phyloP scores from a whole-genome alignment of 2,113 vertebrate species.

The Festucalex cinctus region DNA sequence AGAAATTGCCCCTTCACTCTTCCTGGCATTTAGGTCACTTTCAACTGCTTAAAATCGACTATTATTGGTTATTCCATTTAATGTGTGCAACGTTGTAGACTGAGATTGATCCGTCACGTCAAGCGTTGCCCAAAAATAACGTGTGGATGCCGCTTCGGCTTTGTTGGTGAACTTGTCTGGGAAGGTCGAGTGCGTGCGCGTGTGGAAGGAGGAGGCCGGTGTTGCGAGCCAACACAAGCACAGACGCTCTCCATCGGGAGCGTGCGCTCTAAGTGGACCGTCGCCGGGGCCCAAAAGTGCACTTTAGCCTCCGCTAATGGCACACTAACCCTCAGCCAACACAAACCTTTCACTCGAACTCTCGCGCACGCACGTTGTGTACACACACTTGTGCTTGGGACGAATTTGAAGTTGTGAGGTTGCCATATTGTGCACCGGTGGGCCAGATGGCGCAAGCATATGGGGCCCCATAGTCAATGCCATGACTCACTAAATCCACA shows the following conservation, averaged over 20 bases:
- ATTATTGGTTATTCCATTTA: no score
- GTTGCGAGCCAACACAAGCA: conserved; percentile 1
- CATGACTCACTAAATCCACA: conserved; percentile 5
- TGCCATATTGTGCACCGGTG: not conserved
- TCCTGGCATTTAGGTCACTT: no score
- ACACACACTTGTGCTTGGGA: not conserved
- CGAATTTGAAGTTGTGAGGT: not conserved
- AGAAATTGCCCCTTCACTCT: no score
- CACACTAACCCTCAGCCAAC: not conserved
- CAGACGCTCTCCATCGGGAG: not conserved
- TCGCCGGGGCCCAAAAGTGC: not conserved
- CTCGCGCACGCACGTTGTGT: not conserved
- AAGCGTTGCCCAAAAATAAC: not conserved
- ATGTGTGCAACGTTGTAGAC: no score
- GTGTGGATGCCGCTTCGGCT: not conserved
- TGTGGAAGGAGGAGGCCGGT: not conserved
- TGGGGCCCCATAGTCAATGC: not conserved
- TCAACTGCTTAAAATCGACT: no score
- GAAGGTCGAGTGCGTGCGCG: not conserved
- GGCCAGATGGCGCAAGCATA: not conserved
- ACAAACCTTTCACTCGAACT: not conserved
- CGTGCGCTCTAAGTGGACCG: not conserved
- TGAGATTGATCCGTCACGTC: no score
- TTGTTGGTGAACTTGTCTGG: not conserved
- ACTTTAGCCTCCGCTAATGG: conserved; percentile 2